These are phyloP conservation scores for Drosophila anomalata DNA, from an alignment of 2,888 invertebrate species.

Conservation along the genomic window DNA sequence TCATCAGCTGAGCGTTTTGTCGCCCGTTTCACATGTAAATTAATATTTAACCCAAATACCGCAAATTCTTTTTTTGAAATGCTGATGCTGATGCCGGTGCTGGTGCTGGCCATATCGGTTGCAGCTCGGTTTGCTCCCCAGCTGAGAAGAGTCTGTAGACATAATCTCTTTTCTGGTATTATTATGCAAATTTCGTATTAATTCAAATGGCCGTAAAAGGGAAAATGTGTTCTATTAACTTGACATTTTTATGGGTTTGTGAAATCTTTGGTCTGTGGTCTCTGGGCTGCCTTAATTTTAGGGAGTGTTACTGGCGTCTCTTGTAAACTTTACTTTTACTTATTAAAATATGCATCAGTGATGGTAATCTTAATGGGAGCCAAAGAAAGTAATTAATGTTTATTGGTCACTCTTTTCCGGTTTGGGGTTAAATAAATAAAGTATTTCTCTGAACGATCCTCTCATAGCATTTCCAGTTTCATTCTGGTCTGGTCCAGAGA, in stretches of 20 bases:
- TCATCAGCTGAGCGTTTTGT: conserved; percentile 42
- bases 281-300: conserved; percentile 18
- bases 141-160: conserved; percentile 24
- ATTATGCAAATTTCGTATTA: conserved; percentile 72
- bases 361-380: conserved; percentile 18
- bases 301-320: conserved; percentile 25
- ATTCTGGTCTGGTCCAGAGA: background rate
- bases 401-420: background rate
- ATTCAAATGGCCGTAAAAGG: conserved; percentile 62
- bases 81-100: conserved; percentile 36
- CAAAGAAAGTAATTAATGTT: conserved; percentile 21
- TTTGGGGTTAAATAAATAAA: background rate
- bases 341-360: conserved; percentile 37
- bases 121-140: conserved; percentile 32
- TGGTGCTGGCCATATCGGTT: conserved; percentile 40
- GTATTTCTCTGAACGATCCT: background rate
- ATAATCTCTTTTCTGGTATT: conserved; percentile 49
- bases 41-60: conserved; percentile 82
- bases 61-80: conserved; percentile 73
- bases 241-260: conserved; percentile 66
- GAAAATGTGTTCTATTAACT: conserved; percentile 52
- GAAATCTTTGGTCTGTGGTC: conserved; percentile 52
- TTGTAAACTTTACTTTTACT: conserved; percentile 41
- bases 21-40: conserved; percentile 79
- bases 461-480: background rate